Evolutionary conservation across 2,888 invertebrate genomes (phyloP).

Genomic region (Scaptodrosophila latifasciaeformis): DNA sequence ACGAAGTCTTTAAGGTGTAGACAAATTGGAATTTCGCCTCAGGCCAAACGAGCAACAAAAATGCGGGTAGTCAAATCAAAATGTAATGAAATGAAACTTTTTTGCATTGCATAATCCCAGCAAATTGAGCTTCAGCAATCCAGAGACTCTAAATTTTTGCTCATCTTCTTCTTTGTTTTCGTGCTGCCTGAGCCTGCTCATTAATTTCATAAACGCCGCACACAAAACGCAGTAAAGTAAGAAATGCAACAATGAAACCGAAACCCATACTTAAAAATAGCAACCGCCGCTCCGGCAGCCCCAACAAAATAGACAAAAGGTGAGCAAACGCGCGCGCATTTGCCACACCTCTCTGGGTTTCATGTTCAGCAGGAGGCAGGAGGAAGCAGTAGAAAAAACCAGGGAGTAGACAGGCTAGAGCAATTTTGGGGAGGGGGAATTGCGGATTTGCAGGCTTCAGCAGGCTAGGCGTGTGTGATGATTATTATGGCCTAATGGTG

Average conservation of each 20-base stretch:
- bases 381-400: slow-evolving; percentile 8
- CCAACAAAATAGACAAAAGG: slow-evolving; percentile 36
- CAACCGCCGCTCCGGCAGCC: slow-evolving; percentile 7
- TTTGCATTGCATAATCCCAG: not conserved
- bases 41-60: slow-evolving; percentile 44
- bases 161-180: no score
- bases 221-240: slow-evolving; percentile 41
- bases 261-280: slow-evolving; percentile 68
- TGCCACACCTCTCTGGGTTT: slow-evolving; percentile 36
- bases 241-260: slow-evolving; percentile 69
- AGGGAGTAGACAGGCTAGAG: slow-evolving; percentile 3
- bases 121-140: no score
- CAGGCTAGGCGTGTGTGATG: slow-evolving; percentile 64
- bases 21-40: slow-evolving; percentile 35
- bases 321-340: slow-evolving; percentile 49
- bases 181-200: slow-evolving; percentile 46
- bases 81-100: slow-evolving; percentile 27
- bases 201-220: slow-evolving; percentile 62
- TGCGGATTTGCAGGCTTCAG: slow-evolving; percentile 40
- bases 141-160: not conserved
- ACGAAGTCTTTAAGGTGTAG: slow-evolving; percentile 16
- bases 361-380: slow-evolving; percentile 10
- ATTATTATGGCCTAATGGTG: slow-evolving; percentile 66
- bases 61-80: slow-evolving; percentile 69
- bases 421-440: no score